Conservation (phyloP, 2,113 vertebrate species). For the Nesogale talazaci region DNA sequence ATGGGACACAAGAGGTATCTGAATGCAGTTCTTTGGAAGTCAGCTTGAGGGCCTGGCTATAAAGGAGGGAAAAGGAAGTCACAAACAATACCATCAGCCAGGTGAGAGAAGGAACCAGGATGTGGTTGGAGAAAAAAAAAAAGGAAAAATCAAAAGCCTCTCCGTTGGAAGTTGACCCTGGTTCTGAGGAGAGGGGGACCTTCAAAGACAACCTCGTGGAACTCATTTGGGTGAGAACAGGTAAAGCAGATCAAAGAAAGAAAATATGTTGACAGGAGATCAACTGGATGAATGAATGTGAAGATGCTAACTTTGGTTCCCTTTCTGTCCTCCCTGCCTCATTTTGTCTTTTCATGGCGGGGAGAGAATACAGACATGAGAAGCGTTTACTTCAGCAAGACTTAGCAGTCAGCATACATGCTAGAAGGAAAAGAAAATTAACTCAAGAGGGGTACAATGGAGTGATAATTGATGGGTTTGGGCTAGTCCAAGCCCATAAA, state of each 20-base stretch:
- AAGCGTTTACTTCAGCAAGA: background rate
- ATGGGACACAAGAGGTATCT: background rate
- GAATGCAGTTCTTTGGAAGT: background rate
- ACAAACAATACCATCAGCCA: background rate
- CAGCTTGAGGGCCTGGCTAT: background rate
- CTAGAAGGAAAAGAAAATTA: constrained; percentile 1
- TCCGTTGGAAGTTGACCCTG: background rate
- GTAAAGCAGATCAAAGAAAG: background rate
- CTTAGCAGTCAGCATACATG: background rate
- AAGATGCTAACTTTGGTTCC: background rate
- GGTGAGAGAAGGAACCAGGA: background rate
- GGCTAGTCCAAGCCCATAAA: background rate
- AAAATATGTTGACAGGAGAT: background rate
- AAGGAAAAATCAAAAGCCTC: background rate
- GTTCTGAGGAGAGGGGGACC: background rate
- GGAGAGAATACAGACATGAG: background rate
- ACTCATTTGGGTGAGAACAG: background rate
- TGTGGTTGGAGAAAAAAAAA: background rate
- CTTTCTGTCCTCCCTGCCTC: background rate
- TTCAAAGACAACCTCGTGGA: background rate
- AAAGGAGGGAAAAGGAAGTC: background rate
- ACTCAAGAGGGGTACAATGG: background rate
- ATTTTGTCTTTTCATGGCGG: background rate
- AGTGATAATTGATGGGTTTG: background rate
- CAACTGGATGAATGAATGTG: background rate